phyloP scores from a whole-genome alignment of 2,797 vertebrate species.

The Craterocephalus amniculus region DNA sequence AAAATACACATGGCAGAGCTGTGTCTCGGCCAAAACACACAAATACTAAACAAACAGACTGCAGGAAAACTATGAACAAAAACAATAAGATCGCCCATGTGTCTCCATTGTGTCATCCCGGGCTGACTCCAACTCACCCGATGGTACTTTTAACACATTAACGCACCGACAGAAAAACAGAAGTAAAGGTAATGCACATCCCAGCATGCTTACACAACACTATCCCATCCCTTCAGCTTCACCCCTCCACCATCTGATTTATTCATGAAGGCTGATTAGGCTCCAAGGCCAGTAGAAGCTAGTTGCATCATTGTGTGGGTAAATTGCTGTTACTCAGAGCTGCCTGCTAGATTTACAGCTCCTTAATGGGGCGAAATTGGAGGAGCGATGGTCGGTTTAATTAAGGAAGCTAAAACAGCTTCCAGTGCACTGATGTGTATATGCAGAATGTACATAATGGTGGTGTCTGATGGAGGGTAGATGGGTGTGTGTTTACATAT shows the following conservation, averaged over 20 bases:
- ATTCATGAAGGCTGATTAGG: conserved; percentile 66
- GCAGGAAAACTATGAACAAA: conserved; percentile 36
- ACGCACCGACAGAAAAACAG: conserved; percentile 5
- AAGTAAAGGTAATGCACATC: conserved; percentile 23
- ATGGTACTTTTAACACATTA: not conserved
- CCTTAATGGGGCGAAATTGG: conserved; percentile 68
- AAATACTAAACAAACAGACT: conserved; percentile 37
- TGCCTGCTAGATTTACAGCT: conserved; percentile 69
- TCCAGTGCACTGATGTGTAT: conserved; percentile 44
- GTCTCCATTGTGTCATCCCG: conserved; percentile 43
- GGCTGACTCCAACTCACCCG: conserved; percentile 10
- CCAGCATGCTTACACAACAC: conserved; percentile 38
- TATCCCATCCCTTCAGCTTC: not conserved
- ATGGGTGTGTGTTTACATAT: conserved; percentile 58
- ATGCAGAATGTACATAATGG: conserved; percentile 7
- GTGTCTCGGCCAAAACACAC: conserved; percentile 50
- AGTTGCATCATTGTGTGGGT: conserved; percentile 62
- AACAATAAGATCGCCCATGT: conserved; percentile 49
- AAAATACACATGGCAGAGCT: conserved; percentile 49
- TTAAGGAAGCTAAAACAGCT: conserved; percentile 66
- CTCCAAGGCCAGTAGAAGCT: conserved; percentile 54
- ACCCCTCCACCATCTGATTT: conserved; percentile 46
- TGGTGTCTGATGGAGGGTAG: conserved; percentile 36
- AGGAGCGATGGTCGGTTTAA: conserved; percentile 63
- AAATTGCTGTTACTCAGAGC: conserved; percentile 65